Base-by-base conservation (phyloP, 2,888 invertebrate genomes). In the Alloscopus bannaensis region DNA sequence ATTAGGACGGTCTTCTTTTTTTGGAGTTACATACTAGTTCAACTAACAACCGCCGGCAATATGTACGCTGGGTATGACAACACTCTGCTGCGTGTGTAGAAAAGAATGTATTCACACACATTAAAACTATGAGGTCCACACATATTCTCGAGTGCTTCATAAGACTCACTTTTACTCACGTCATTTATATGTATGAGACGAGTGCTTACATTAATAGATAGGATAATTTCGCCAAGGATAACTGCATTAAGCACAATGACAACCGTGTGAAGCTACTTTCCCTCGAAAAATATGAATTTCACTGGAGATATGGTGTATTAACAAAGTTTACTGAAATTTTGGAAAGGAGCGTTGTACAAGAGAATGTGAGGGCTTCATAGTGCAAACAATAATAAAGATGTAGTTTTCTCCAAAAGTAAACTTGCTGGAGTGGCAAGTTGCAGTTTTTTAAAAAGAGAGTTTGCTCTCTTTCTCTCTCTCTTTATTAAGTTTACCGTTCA, bases 171-270 rank as follows among this genome's bases (percentile, higher is more conserved):
- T 47, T 36, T 13, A 36, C 36, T 75, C 66, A 69, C 50, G 62
- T 70, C 78, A 70, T 78, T 78, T 78, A 57, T 78, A 78, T 78
- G 78, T 78, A 78, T 78, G 78, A 78, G 71, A 11, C 24, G 36
- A 24, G 28, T 77, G 57, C 36, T 52, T 47, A 64, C 68, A 60
- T 62, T 68, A 68, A 42, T 47, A 75, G 75, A 73, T 65, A 55
- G 57, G 16, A 18, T 26, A 31, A 31, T 18, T 24, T 16, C 26
- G 40, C 24, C 52, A 6, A 52, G 55, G 31, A 52, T 36, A 62
- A 71, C 66, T 75, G 75, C 66, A 59, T 66, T 59, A 75, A 59
- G 75, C 66, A 75, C 66, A 66, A 75, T 66, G 75, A 59, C 57
- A 68, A 52, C 64, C 68, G 52, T 68, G 68, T 52, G 69, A 40